Base-by-base conservation (phyloP, 2,888 invertebrate genomes). In the Pristionchus entomophagus region DNA sequence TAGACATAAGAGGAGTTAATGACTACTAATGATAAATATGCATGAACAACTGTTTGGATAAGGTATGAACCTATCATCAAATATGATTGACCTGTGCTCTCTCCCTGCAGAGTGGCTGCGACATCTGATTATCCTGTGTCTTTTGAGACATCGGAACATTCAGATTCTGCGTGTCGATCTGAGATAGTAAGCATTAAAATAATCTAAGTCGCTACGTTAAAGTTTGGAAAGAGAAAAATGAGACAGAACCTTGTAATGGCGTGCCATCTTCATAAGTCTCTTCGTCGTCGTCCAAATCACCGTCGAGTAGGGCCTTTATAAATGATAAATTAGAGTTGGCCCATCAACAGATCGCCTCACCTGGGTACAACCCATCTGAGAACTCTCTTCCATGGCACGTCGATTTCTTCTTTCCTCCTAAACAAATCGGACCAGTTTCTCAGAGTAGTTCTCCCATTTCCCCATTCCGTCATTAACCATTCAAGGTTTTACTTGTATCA, bases 401-500 rank as follows among this genome's bases (percentile, higher is more conserved):
- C 73, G 73, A 2, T n/a, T 41, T 73, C 73, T 41, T 73, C n/a
- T 73, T 26, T 73, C 41, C 45, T 73, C 73, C 73, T 73, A 17
- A 56, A 22, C 22, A 56, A n/a, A n/a, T n/a, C n/a, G n/a, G n/a
- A n/a, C n/a, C n/a, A n/a, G n/a, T n/a, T n/a, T n/a, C n/a, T n/a
- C n/a, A n/a, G n/a, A n/a, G n/a, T n/a, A n/a, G n/a, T n/a, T n/a
- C n/a, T n/a, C n/a, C n/a, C n/a, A n/a, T n/a, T n/a, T n/a, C n/a
- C n/a, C n/a, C n/a, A n/a, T n/a, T n/a, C n/a, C n/a, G n/a, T n/a
- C n/a, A n/a, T n/a, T n/a, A n/a, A n/a, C n/a, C n/a, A n/a, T n/a
- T n/a, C n/a, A n/a, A n/a, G n/a, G n/a, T n/a, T n/a, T n/a, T n/a
- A n/a, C n/a, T n/a, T n/a, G n/a, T n/a, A n/a, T n/a, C n/a, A n/a